These are phyloP conservation scores for Eutrigla gurnardus DNA, from an alignment of 2,797 vertebrate species.

Conservation along the genomic window DNA sequence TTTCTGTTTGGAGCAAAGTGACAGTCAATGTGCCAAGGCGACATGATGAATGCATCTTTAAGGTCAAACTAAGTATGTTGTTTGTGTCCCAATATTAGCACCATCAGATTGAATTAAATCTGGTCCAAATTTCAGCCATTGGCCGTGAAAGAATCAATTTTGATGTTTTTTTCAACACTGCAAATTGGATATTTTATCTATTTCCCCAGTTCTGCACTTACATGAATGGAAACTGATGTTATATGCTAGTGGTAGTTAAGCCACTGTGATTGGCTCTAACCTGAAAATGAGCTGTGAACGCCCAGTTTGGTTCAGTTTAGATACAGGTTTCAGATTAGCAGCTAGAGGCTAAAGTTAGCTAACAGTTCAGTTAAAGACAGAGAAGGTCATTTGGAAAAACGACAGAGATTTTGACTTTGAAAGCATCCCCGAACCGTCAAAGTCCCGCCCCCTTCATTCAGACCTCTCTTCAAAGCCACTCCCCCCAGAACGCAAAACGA, in stretches of 20 bases:
- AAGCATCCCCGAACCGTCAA: too few relatives aligned
- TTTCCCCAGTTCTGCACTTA: neutral
- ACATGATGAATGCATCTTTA: slow-evolving; percentile 4
- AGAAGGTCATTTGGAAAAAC: too few relatives aligned
- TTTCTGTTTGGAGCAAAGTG: slow-evolving; percentile 13
- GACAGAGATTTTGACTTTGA: too few relatives aligned
- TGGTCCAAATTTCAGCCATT: neutral
- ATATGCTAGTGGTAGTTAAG: too few relatives aligned
- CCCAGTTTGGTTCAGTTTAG: neutral
- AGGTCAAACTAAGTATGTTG: too few relatives aligned
- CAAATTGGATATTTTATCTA: neutral
- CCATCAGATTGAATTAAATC: neutral
- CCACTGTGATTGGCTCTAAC: neutral
- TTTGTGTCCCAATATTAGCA: neutral
- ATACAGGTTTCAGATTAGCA: neutral
- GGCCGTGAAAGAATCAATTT: neutral
- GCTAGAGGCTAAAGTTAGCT: neutral
- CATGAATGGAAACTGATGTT: neutral
- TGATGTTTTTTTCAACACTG: neutral
- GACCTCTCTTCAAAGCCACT: too few relatives aligned
- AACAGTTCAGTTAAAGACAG: neutral
- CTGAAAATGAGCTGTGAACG: neutral
- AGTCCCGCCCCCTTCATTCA: too few relatives aligned
- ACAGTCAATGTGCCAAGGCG: neutral
- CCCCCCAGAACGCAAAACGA: too few relatives aligned